Percentiles rank a stretch among this genome's conserved stretches.
Conservation (phyloP, 2,113 vertebrate species). For the Thymallus thymallus region DNA sequence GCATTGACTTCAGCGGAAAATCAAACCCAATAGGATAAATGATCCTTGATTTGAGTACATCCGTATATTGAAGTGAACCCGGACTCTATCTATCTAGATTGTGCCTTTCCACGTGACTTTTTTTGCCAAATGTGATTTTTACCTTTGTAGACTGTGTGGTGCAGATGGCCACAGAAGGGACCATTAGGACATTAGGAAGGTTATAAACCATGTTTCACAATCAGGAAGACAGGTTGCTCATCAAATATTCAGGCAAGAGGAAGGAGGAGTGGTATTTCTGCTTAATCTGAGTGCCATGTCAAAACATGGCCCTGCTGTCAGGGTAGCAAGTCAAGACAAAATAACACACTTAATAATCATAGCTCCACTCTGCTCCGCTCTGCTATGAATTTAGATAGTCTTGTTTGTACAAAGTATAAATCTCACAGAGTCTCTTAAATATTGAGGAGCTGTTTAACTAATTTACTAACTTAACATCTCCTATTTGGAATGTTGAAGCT, state of each 20-base stretch:
- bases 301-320: constrained; percentile 1
- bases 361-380: background rate
- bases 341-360: constrained; percentile 10
- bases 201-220: constrained; percentile 48
- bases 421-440: constrained; percentile 10
- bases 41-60: constrained; percentile 11
- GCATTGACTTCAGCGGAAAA: constrained; percentile 17
- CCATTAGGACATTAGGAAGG: constrained; percentile 38
- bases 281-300: constrained; percentile 10
- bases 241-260: constrained; percentile 60
- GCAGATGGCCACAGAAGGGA: constrained; percentile 52
- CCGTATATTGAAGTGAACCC: background rate
- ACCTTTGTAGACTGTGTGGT: constrained; percentile 37
- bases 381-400: background rate
- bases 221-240: constrained; percentile 57
- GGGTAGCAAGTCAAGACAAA: background rate
- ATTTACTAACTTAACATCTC: background rate
- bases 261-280: constrained; percentile 34
- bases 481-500: background rate
- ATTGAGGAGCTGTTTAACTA: constrained; percentile 10
- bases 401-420: constrained; percentile 6
- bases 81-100: background rate
- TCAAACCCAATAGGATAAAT: constrained; percentile 18
- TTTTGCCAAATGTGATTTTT: constrained; percentile 50
- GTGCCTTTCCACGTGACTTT: constrained; percentile 13